Percentiles rank a stretch among this genome's conserved stretches.
phyloP scores from a whole-genome alignment of 2,797 vertebrate species.

The Ctenosaura bakeri region DNA sequence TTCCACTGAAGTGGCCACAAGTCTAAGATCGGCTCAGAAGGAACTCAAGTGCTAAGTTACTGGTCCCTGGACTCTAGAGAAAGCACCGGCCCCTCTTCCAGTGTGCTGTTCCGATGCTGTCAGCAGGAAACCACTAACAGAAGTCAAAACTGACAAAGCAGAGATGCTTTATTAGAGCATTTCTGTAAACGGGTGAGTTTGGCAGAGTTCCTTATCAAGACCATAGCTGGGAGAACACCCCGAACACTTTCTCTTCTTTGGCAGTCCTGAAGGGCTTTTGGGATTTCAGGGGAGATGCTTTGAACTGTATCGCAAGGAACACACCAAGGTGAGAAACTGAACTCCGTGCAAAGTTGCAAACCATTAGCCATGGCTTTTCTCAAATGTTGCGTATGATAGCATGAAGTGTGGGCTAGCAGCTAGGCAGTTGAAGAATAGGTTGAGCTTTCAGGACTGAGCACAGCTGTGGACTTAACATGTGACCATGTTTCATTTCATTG shows the following conservation, averaged over 20 bases:
- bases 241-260: background rate
- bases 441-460: background rate
- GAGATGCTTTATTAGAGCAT: conserved; percentile 54
- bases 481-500: background rate
- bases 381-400: background rate
- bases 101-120: conserved; percentile 64
- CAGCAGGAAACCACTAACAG: conserved; percentile 76
- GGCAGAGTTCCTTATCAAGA: conserved; percentile 43
- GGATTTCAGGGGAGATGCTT: conserved; percentile 54
- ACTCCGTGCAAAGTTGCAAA: background rate
- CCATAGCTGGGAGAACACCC: background rate
- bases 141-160: conserved; percentile 57
- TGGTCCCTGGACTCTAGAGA: conserved; percentile 43
- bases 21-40: conserved; percentile 31
- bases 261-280: background rate
- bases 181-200: conserved; percentile 4
- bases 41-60: conserved; percentile 35
- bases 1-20: conserved; percentile 17
- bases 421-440: no score
- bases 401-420: background rate
- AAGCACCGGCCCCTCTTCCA: conserved; percentile 25
- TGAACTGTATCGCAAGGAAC: conserved; percentile 11
- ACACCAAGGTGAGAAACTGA: conserved; percentile 55
- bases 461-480: background rate
- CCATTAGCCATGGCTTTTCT: background rate